Conservation (phyloP, 1,140 invertebrate species). For the Himalopsyche phryganea region DNA sequence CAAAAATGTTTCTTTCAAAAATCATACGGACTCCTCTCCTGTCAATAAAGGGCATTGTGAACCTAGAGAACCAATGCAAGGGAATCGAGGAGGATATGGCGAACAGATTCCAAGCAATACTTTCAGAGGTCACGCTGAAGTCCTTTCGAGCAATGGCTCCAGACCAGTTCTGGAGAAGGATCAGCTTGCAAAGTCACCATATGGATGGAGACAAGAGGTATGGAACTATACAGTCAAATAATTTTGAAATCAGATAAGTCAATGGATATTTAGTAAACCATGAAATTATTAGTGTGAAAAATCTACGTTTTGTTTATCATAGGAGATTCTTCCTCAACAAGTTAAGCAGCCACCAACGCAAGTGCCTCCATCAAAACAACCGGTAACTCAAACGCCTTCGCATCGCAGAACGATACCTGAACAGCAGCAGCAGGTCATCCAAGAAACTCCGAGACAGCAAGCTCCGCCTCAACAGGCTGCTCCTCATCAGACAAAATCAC, state of each 20-base stretch:
- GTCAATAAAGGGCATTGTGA: slow-evolving; percentile 35
- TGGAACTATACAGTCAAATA: no score
- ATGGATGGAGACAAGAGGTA: slow-evolving; percentile 50
- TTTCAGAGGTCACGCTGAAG: slow-evolving; percentile 32
- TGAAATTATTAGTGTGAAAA: no score
- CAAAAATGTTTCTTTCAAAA: slow-evolving; percentile 53
- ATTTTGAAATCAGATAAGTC: no score
- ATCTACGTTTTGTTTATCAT: background rate
- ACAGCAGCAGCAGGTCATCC: slow-evolving; percentile 28
- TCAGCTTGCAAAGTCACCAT: slow-evolving; percentile 48
- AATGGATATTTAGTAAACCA: no score
- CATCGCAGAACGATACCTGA: slow-evolving; percentile 36
- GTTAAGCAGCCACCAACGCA: background rate
- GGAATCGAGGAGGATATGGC: background rate
- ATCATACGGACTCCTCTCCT: slow-evolving; percentile 47
- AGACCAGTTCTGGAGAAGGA: slow-evolving; percentile 49
- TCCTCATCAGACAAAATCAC: slow-evolving; percentile 31
- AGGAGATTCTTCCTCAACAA: background rate
- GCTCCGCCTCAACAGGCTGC: no score
- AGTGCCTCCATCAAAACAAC: slow-evolving; percentile 33
- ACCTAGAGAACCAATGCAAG: slow-evolving; percentile 1
- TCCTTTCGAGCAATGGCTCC: slow-evolving; percentile 29
- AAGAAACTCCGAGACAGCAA: no score
- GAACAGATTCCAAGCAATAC: slow-evolving; percentile 15
- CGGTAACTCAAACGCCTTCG: slow-evolving; percentile 37